Evolutionary conservation across 1,140 invertebrate species (phyloP).

Genomic region (Leptestheria dahalacensis): DNA sequence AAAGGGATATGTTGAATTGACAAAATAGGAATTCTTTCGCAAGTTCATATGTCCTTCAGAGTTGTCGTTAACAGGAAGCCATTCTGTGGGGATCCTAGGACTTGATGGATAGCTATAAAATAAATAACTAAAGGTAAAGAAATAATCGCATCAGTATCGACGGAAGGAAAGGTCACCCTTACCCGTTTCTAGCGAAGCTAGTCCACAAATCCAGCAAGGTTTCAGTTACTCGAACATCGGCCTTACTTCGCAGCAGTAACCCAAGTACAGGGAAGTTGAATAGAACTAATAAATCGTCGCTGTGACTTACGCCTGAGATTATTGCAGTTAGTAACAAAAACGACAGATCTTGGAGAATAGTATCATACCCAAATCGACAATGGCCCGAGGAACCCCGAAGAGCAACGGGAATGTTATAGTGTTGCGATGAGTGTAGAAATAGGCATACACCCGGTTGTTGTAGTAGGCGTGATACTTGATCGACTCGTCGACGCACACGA

Average conservation of each 20-base stretch:
- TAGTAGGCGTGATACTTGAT: not conserved
- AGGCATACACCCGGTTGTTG: not conserved
- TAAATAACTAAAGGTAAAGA: not conserved
- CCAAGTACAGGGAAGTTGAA: not conserved
- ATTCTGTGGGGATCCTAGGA: not conserved
- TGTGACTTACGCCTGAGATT: not conserved
- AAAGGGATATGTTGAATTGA: not conserved
- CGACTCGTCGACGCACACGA: not conserved
- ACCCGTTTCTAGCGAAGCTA: conserved; percentile 5
- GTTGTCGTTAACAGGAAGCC: not conserved
- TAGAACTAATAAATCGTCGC: not conserved
- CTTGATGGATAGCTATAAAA: not conserved
- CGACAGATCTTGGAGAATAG: not conserved
- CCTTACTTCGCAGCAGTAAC: not conserved
- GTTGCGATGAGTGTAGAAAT: not conserved
- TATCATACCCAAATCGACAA: conserved; percentile 1
- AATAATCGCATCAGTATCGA: too few relatives aligned
- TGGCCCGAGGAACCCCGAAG: not conserved
- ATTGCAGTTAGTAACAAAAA: not conserved
- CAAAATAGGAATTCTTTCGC: not conserved
- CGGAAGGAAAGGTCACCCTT: too few relatives aligned
- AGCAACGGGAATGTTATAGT: not conserved
- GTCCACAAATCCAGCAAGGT: not conserved
- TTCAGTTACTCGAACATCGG: conserved; percentile 1
- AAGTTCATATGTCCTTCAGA: not conserved